phyloP scores from a whole-genome alignment of 2,113 vertebrate genomes.

The Sigmodon hispidus region DNA sequence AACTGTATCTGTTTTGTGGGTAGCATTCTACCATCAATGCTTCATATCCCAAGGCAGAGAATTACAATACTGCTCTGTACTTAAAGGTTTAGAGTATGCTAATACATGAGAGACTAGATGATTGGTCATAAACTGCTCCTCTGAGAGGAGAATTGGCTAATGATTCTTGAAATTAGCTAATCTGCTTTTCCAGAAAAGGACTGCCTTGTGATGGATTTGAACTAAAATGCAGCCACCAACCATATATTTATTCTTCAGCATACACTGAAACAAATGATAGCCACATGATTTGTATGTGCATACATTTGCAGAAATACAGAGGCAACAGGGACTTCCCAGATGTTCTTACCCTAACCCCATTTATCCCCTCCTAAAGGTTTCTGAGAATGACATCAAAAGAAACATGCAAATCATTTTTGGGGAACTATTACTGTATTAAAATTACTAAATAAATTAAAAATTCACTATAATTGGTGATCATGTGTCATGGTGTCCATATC shows the following conservation, averaged over 20 bases:
- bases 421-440: background rate
- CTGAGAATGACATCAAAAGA: background rate
- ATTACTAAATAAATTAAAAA: background rate
- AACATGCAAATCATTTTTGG: background rate
- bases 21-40: background rate
- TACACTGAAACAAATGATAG: background rate
- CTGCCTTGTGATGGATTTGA: background rate
- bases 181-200: background rate
- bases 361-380: background rate
- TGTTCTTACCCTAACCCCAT: too few species aligned
- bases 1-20: background rate
- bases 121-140: background rate
- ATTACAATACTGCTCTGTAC: background rate
- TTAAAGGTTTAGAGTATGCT: background rate
- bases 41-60: background rate
- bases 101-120: background rate
- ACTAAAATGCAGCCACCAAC: background rate
- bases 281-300: background rate
- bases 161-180: background rate
- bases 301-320: background rate
- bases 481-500: background rate
- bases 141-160: background rate
- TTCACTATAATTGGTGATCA: background rate
- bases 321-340: accelerated
- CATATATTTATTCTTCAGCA: background rate